Evolutionary conservation across 2,797 vertebrate genomes (phyloP).

Genomic region (Simalia tracyae): DNA sequence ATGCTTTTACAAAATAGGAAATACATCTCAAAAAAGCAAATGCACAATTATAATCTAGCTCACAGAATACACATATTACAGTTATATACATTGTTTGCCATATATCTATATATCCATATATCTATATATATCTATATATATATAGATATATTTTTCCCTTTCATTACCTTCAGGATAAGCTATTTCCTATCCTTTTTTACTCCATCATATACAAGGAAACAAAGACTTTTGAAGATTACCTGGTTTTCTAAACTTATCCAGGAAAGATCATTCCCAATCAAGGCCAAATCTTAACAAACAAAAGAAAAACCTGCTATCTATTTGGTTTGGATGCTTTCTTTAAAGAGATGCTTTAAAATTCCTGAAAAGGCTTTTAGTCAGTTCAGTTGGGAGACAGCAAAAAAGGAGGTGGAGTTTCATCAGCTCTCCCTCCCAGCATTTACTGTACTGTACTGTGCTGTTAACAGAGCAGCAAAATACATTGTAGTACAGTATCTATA

Average conservation of each 20-base stretch:
- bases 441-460: slow-evolving; percentile 53
- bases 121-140: too few species aligned
- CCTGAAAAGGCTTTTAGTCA: slow-evolving; percentile 63
- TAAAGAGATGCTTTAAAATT: slow-evolving; percentile 43
- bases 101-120: not conserved
- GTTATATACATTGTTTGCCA: slow-evolving; percentile 19
- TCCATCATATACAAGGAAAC: slow-evolving; percentile 50
- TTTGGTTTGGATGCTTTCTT: slow-evolving; percentile 39
- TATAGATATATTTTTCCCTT: slow-evolving; percentile 2
- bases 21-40: slow-evolving; percentile 48
- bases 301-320: not conserved
- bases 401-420: slow-evolving; percentile 69
- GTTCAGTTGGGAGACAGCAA: slow-evolving; percentile 62
- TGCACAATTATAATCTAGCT: slow-evolving; percentile 36
- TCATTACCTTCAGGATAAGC: slow-evolving; percentile 26
- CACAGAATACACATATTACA: slow-evolving; percentile 7
- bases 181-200: slow-evolving; percentile 55
- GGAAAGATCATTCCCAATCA: slow-evolving; percentile 46
- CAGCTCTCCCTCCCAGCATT: slow-evolving; percentile 63
- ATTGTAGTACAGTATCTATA: slow-evolving; percentile 33
- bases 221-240: slow-evolving; percentile 71
- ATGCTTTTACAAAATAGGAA: slow-evolving; percentile 37
- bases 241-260: slow-evolving; percentile 62
- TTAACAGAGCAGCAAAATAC: slow-evolving; percentile 47
- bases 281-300: slow-evolving; percentile 34